Percentiles rank a stretch among this genome's conserved stretches.
Conservation (phyloP, 2,888 invertebrate genomes). For the Acleris holmiana region DNA sequence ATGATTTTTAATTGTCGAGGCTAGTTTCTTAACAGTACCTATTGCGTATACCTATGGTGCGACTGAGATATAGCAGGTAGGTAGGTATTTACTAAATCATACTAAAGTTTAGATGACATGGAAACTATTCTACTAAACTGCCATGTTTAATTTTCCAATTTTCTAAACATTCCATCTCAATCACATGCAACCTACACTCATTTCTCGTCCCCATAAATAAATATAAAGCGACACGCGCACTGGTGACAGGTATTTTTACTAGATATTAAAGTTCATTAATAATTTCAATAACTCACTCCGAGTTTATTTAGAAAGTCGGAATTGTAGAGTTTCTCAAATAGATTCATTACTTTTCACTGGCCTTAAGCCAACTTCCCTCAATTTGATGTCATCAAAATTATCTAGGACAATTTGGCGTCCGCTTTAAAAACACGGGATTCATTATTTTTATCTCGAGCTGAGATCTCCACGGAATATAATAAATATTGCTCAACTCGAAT, state of each 20-base stretch:
- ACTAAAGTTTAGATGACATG: no score
- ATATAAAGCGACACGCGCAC: constrained; percentile 18
- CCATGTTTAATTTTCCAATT: no score
- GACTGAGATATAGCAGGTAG: no score
- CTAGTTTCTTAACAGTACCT: no score
- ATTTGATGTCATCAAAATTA: constrained; percentile 78
- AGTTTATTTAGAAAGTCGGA: constrained; percentile 44
- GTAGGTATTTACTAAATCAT: no score
- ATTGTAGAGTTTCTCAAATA: constrained; percentile 56
- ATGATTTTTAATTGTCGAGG: no score
- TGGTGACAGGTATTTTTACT: constrained; percentile 6
- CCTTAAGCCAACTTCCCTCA: constrained; percentile 66
- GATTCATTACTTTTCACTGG: constrained; percentile 68
- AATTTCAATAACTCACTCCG: constrained; percentile 23
- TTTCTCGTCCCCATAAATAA: constrained; percentile 1
- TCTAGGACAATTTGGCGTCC: constrained; percentile 79
- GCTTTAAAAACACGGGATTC: constrained; percentile 71
- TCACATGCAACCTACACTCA: not conserved
- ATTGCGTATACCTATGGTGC: no score
- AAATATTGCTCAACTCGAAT: constrained; percentile 55
- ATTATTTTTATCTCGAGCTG: constrained; percentile 73
- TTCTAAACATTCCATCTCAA: not conserved
- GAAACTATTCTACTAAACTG: no score
- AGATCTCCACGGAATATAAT: constrained; percentile 61
- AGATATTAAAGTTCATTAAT: constrained; percentile 25